These are phyloP conservation scores for Abscondita cerata DNA, from an alignment of 2,888 invertebrate species.

Conservation along the genomic window DNA sequence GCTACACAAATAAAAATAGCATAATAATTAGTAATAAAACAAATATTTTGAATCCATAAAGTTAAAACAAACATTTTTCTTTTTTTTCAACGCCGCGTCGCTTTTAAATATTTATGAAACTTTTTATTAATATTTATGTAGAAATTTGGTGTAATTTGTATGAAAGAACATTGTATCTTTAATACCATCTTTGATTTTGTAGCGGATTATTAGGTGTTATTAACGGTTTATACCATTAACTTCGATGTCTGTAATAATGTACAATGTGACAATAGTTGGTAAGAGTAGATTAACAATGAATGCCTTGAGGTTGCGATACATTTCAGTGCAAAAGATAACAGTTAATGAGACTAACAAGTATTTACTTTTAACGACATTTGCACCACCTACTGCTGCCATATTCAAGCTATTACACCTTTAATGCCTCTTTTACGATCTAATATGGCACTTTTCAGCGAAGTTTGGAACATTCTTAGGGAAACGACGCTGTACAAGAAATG, in stretches of 20 bases:
- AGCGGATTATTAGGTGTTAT: slow-evolving; percentile 16
- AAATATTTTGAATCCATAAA: no score
- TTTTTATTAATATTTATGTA: no score
- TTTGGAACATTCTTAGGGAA: slow-evolving; percentile 24
- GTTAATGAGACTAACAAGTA: slow-evolving; percentile 38
- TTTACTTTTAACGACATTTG: slow-evolving; percentile 38
- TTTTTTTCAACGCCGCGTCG: no score
- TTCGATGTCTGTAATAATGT: slow-evolving; percentile 28
- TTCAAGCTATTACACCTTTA: slow-evolving; percentile 31
- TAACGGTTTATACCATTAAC: slow-evolving; percentile 24
- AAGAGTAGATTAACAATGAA: slow-evolving; percentile 37
- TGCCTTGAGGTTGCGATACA: slow-evolving; percentile 38
- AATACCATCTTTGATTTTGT: no score
- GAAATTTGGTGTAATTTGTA: no score
- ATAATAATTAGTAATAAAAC: no score
- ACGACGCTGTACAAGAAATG: slow-evolving; percentile 27
- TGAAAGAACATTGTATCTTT: no score
- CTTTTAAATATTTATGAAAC: no score
- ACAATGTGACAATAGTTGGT: slow-evolving; percentile 33
- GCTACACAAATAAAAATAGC: no score
- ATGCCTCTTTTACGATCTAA: slow-evolving; percentile 32
- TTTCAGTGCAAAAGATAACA: slow-evolving; percentile 42
- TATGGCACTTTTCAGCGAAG: slow-evolving; percentile 28
- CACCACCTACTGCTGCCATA: slow-evolving; percentile 31
- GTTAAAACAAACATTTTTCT: no score